These are phyloP conservation scores for Nephrotoma flavescens DNA, from an alignment of 2,888 invertebrate species.

Conservation along the genomic window DNA sequence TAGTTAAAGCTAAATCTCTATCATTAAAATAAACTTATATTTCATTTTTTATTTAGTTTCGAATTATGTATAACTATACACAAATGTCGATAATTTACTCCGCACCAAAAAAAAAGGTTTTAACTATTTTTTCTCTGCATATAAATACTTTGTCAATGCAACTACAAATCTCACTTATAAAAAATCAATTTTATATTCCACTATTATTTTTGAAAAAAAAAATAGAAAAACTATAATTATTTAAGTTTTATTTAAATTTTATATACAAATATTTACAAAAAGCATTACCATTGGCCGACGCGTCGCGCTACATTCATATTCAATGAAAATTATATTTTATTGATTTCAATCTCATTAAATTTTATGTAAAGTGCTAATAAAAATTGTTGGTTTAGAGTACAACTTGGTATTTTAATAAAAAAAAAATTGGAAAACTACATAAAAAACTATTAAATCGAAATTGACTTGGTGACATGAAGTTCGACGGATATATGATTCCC, in stretches of 20 bases:
- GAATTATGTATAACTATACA: not conserved
- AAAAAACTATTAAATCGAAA: not conserved
- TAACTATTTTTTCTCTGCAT: not conserved
- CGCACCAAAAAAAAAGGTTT: not conserved
- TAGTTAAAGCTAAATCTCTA: not conserved
- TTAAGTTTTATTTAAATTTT: not conserved
- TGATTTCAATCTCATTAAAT: not conserved
- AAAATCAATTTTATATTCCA: not conserved
- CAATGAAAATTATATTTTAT: not conserved
- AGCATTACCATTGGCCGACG: not conserved
- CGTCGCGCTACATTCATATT: not conserved
- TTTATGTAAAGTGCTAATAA: not conserved
- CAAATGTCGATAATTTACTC: not conserved
- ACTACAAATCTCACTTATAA: not conserved
- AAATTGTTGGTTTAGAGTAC: not conserved
- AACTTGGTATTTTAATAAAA: too few relatives aligned
- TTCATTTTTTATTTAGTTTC: not conserved
- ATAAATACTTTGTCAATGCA: not conserved
- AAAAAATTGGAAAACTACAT: not conserved
- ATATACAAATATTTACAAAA: not conserved
- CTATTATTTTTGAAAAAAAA: not conserved
- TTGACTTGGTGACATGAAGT: not conserved
- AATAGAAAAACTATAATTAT: not conserved
- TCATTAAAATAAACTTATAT: not conserved
- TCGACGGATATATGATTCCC: not conserved